Evolutionary conservation across 2,797 vertebrate genomes (phyloP).

Genomic region (Hypotaenidia okinawae): DNA sequence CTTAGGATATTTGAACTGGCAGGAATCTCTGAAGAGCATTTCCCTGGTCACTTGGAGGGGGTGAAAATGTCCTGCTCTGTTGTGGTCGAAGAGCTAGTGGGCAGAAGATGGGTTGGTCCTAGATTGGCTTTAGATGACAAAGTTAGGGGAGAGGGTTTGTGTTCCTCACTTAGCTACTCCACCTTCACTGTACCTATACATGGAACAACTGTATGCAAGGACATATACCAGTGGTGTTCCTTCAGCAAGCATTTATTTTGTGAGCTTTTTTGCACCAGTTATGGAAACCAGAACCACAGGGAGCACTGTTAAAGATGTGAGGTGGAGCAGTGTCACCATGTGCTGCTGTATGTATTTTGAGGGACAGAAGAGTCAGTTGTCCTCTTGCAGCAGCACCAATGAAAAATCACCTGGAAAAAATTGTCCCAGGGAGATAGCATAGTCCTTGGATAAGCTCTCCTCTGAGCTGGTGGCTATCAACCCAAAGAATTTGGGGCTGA

Average conservation of each 20-base stretch:
- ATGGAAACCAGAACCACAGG: neutral
- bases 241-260: neutral
- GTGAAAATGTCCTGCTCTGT: neutral
- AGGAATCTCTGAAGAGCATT: neutral
- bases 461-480: neutral
- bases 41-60: neutral
- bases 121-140: neutral
- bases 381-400: neutral
- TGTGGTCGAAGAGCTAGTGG: neutral
- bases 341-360: neutral
- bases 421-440: neutral
- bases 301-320: neutral
- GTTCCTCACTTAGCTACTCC: neutral
- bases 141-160: neutral
- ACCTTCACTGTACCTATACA: neutral
- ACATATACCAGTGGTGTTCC: neutral
- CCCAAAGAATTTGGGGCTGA: neutral
- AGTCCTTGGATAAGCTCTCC: neutral
- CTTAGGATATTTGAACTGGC: neutral
- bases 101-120: neutral
- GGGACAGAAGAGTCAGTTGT: neutral
- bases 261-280: neutral
- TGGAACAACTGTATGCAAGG: neutral
- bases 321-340: neutral
- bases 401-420: neutral